These are phyloP conservation scores for Ascidia mentula DNA, from an alignment of 23 tunicate species.

Conservation along the genomic window DNA sequence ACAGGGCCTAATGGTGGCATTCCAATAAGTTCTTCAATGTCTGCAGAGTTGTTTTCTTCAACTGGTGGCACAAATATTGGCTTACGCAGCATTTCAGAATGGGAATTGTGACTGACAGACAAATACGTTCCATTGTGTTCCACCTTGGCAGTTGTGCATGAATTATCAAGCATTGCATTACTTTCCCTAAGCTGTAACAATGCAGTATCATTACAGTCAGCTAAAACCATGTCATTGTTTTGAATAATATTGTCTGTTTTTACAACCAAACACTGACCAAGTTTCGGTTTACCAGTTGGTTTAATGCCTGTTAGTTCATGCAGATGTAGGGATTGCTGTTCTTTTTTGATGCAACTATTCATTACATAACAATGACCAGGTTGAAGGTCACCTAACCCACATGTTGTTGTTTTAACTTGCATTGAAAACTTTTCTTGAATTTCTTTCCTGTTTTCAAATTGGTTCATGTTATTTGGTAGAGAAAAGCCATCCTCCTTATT, in stretches of 20 bases:
- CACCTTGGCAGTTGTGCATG: background rate
- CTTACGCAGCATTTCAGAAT: no score
- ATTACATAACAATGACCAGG: background rate
- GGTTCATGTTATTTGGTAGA: background rate
- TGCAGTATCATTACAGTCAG: no score
- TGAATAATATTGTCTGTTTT: background rate
- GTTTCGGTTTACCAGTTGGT: background rate
- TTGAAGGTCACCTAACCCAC: background rate
- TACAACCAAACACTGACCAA: background rate
- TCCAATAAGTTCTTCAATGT: background rate
- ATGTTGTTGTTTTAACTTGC: background rate
- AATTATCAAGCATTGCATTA: no score
- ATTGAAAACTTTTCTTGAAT: background rate
- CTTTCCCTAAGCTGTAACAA: no score
- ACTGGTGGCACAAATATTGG: background rate
- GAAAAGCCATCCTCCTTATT: background rate
- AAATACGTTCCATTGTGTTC: background rate
- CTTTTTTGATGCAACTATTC: background rate
- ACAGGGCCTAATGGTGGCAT: background rate
- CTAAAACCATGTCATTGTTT: no score
- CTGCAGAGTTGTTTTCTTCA: background rate
- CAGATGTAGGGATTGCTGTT: background rate
- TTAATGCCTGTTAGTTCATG: background rate
- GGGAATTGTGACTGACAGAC: background rate
- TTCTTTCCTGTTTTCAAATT: no score